Evolutionary conservation across 2,113 vertebrate genomes (phyloP), one percentile per base, ranked within the genome.

Genomic region (Eublepharis macularius): DNA sequence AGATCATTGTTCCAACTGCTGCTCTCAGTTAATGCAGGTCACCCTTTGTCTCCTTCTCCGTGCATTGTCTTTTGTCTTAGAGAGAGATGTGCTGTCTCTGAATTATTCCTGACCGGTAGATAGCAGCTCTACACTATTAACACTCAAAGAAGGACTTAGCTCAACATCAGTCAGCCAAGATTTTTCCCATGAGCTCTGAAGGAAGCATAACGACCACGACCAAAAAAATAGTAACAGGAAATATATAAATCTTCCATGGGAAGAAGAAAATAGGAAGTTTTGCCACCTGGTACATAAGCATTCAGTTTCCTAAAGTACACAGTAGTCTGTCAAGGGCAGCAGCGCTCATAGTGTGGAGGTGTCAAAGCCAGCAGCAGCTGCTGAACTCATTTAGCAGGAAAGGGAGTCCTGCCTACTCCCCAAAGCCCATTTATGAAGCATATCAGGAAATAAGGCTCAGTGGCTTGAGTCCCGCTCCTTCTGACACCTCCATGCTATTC

Each of bases 381-480:
- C 79, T 82, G 86, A 87, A 92, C 63, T 91, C 89, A 81, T 93
- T 85, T 80, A 89, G 43, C 66, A 68, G 36, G 43, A 68, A 83
- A 78, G 43, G 68, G 68, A 83, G 79, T 74, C 43, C 34, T 69
- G 45, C 45, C 14, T 81, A 54, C 65, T 79, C 91, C 85, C 88
- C 90, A 87, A 89, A 70, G 84, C 69, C 10, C 77, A 91, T 76
- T 24, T 76, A 0, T 0, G 80, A 79, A 54, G 91, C 76, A 87
- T 84, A 89, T 65, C 12, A 32, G 88, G 90, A 91, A 93, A 69
- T 86, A 90, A 54, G 89, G 80, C 92, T 70, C 68, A 26, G 32
- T 36, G 43, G 83, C 73, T 83, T 75, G 21, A 72, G 68, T 49
- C 68, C 34, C 16, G 26, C 17, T 26, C 41, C 9, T 3, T 79